These are phyloP conservation scores for Zygothrica quintamaculata DNA, from an alignment of 2,888 invertebrate genomes.

Conservation along the genomic window DNA sequence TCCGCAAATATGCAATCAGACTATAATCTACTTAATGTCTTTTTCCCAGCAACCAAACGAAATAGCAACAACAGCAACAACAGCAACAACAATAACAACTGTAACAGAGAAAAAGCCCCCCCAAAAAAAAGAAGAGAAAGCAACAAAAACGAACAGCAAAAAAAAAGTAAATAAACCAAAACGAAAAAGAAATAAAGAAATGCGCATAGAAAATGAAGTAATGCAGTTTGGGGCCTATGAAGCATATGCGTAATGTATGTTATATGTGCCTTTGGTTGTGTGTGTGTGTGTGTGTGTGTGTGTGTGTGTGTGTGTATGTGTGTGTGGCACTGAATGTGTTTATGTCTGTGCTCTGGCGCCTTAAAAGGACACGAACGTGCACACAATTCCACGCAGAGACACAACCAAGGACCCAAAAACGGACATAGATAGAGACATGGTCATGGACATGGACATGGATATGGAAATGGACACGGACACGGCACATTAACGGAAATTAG, in stretches of 20 bases:
- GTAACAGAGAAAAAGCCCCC: conserved; percentile 18
- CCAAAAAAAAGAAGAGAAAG: conserved; percentile 13
- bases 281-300: conserved; percentile 6
- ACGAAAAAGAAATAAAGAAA: conserved; percentile 29
- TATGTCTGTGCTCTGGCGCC: conserved; percentile 21
- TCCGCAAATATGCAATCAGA: conserved; percentile 80
- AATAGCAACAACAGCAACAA: conserved; percentile 28
- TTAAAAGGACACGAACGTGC: conserved; percentile 38
- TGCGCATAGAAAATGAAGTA: conserved; percentile 71
- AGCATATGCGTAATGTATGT: conserved; percentile 35
- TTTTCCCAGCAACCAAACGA: conserved; percentile 55
- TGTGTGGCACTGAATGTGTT: no score
- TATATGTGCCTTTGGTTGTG: conserved; percentile 18
- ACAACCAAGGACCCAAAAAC: conserved; percentile 14
- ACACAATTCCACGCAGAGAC: no score
- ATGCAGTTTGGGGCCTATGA: conserved; percentile 62
- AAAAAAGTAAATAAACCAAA: conserved; percentile 2
- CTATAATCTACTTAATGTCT: conserved; percentile 80
- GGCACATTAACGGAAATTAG: conserved; percentile 77
- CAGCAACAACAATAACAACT: conserved; percentile 24
- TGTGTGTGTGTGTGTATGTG: conserved; percentile 6
- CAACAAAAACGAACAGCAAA: conserved; percentile 22
- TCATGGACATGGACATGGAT: conserved; percentile 11
- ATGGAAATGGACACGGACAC: conserved; percentile 33
- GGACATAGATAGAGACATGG: not conserved